Evolutionary conservation across 2,797 vertebrate species (phyloP).

Genomic region (Schizopygopsis pylzovi): DNA sequence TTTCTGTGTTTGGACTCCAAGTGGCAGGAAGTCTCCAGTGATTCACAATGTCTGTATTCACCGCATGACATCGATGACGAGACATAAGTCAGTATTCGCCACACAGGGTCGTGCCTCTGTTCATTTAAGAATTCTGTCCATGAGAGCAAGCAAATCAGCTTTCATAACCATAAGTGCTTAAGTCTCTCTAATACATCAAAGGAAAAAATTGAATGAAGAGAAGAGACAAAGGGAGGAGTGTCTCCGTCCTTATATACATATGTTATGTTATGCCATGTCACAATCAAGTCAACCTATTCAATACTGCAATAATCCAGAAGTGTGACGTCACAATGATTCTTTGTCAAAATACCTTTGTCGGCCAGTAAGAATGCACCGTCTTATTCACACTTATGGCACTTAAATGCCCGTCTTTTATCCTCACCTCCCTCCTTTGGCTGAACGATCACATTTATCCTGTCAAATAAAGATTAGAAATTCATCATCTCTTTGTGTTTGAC

Average conservation of each 20-base stretch:
- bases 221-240: not conserved
- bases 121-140: constrained; percentile 24
- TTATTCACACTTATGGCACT: constrained; percentile 26
- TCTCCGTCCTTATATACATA: not conserved
- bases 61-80: not conserved
- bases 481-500: constrained; percentile 48
- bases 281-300: not conserved
- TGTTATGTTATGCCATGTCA: constrained; percentile 18
- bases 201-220: not conserved
- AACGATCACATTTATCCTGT: constrained; percentile 69
- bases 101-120: constrained; percentile 5
- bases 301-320: constrained; percentile 37
- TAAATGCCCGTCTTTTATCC: not conserved
- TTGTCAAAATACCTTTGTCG: constrained; percentile 47
- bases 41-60: constrained; percentile 17
- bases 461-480: constrained; percentile 78
- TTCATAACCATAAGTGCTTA: constrained; percentile 21
- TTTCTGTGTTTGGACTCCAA: constrained; percentile 15
- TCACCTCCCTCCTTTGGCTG: constrained; percentile 40
- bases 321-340: constrained; percentile 16
- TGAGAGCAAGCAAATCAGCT: constrained; percentile 18
- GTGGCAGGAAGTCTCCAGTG: constrained; percentile 23
- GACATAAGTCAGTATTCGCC: constrained; percentile 6
- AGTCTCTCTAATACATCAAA: constrained; percentile 1
- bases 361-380: constrained; percentile 26